Conservation (phyloP, 1,140 invertebrate species). For the Oscheius sp. region DNA sequence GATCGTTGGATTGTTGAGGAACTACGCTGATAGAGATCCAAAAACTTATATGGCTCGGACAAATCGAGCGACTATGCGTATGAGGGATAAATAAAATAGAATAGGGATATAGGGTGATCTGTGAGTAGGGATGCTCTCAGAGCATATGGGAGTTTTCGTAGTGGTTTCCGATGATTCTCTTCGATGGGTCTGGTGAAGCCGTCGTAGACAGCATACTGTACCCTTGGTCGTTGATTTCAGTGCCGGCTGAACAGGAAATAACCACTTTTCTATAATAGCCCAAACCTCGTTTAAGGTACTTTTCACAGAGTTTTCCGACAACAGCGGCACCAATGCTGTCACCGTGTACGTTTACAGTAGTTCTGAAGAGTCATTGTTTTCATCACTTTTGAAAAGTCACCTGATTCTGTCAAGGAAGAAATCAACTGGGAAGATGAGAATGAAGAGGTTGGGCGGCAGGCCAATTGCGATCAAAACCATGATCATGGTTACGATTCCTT, state of each 20-base stretch:
- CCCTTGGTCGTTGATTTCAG: conserved; percentile 24
- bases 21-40: too few relatives aligned
- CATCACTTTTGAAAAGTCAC: background rate
- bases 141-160: conserved; percentile 40
- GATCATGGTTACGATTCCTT: conserved; percentile 88
- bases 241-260: background rate
- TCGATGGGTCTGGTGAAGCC: conserved; percentile 31
- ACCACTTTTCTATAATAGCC: background rate
- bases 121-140: conserved; percentile 9
- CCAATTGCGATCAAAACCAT: conserved; percentile 87
- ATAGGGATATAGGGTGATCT: background rate
- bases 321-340: conserved; percentile 68
- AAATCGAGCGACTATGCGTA: too few relatives aligned
- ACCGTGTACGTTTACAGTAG: conserved; percentile 68
- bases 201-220: conserved; percentile 35
- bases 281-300: conserved; percentile 55
- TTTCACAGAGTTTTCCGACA: conserved; percentile 64
- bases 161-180: conserved; percentile 33
- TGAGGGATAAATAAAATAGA: background rate
- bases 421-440: conserved; percentile 69
- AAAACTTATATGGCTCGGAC: too few relatives aligned
- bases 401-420: conserved; percentile 69
- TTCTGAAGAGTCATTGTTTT: conserved; percentile 44
- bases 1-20: too few relatives aligned
- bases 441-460: conserved; percentile 67